phyloP scores from a whole-genome alignment of 92 coral and sea anemone genomes.

The Porites divaricata region DNA sequence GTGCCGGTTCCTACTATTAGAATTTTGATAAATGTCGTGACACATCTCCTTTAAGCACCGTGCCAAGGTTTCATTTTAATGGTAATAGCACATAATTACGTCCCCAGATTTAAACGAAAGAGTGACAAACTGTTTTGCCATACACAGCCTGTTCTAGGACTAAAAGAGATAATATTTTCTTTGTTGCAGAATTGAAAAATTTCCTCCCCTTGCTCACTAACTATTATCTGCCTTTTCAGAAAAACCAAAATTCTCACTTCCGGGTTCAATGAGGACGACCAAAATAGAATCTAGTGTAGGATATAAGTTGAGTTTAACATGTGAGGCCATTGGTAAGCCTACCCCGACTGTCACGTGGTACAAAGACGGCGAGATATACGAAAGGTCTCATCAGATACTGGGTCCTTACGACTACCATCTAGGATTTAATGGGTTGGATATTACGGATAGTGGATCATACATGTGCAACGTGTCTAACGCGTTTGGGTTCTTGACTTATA shows the following conservation, averaged over 20 bases:
- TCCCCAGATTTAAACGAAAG: too few relatives aligned
- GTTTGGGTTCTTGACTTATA: conserved; percentile 71
- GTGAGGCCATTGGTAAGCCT: conserved; percentile 63
- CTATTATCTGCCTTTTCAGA: conserved; percentile 17
- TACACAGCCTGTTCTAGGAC: too few relatives aligned
- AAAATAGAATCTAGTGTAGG: conserved; percentile 24
- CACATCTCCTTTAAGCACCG: too few relatives aligned
- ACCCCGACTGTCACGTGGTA: conserved; percentile 58
- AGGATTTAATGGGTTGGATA: conserved; percentile 46
- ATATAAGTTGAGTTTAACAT: conserved; percentile 19
- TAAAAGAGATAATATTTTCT: too few relatives aligned
- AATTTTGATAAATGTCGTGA: too few relatives aligned
- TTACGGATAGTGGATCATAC: conserved; percentile 71
- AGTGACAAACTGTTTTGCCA: too few relatives aligned
- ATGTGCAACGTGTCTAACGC: conserved; percentile 81
- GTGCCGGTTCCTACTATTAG: too few relatives aligned
- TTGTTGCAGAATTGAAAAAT: neutral
- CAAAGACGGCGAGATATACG: conserved; percentile 25
- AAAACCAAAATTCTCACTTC: conserved; percentile 39
- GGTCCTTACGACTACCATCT: conserved; percentile 55
- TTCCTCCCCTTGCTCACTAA: too few relatives aligned
- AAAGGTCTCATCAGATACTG: neutral
- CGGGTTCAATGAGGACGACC: conserved; percentile 17
- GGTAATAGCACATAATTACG: too few relatives aligned
- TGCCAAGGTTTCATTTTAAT: too few relatives aligned